Conservation (phyloP, 1,140 invertebrate genomes). For the Proales similis region DNA sequence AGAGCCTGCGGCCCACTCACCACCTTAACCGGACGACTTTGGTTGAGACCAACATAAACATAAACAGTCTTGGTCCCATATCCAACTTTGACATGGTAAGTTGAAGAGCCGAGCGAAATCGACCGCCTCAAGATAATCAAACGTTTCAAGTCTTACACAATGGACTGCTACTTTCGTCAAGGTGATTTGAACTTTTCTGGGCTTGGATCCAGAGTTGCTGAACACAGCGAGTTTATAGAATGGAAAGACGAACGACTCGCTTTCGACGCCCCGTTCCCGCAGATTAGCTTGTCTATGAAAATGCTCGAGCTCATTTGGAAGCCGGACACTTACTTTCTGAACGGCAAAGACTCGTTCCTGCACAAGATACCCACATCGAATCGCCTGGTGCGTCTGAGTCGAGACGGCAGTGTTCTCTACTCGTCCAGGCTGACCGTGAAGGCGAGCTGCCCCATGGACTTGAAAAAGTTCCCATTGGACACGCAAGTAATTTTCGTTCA, state of each 20-base stretch:
- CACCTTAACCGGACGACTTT: constrained; percentile 59
- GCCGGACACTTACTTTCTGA: constrained; percentile 52
- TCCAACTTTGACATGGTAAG: constrained; percentile 82
- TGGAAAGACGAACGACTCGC: constrained; percentile 45
- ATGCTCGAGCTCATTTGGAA: constrained; percentile 41
- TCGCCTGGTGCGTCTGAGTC: constrained; percentile 48
- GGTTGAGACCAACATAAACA: constrained; percentile 82
- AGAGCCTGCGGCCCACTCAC: constrained; percentile 20
- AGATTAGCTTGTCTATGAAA: constrained; percentile 37
- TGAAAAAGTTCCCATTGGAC: constrained; percentile 64
- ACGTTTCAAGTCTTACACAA: constrained; percentile 44
- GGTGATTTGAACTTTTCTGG: too few species aligned
- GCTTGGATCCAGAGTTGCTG: too few species aligned
- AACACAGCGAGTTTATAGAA: too few species aligned
- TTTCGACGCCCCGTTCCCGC: constrained; percentile 40
- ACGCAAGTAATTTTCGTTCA: constrained; percentile 42
- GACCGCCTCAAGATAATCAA: neutral
- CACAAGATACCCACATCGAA: constrained; percentile 51
- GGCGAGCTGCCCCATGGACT: constrained; percentile 91
- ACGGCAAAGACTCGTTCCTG: constrained; percentile 53
- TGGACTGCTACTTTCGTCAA: constrained; percentile 50
- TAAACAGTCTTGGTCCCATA: constrained; percentile 86
- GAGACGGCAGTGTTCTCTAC: constrained; percentile 45
- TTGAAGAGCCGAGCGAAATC: neutral
- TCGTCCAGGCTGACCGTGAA: constrained; percentile 59